Evolutionary conservation across 2,888 invertebrate species (phyloP), one percentile per base, ranked within the genome.

Genomic region (Xanthorhoe designata): DNA sequence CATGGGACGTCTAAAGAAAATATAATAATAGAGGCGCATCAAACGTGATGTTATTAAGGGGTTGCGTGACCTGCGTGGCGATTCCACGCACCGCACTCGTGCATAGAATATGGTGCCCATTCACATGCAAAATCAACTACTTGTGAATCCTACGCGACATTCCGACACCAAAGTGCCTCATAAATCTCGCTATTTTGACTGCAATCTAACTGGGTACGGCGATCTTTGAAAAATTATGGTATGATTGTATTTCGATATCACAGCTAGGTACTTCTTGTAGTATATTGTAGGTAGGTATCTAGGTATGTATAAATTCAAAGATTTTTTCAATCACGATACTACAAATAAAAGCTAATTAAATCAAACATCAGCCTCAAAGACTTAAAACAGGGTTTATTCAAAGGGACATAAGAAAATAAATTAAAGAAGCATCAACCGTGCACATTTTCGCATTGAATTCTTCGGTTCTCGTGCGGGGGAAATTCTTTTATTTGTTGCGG

Each of bases 1-100:
- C 86, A 76, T 87, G 92, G 90, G 92, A 90, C 84, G 79, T 75
- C 85, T 84, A 90, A 84, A 91, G 91, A 91, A 90, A 93, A 92
- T 92, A 92, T 92, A 93, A 92, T 92, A 93, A 92, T 92, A 90
- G 92, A 91, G 91, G 89, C 89, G 88, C 91, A 94, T 94, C 92
- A 93, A 92, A 94, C 94, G 94, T 93, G 94, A 93, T 89, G 92
- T 94, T 93, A 93, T 93, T 92, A 93, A 89, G 85, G 85, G 84
- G 79, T 83, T 87, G 85, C 92, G 94, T 93, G 92, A 90, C 90
- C 83, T 79, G 92, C 73, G 81, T 91, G 70, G 78, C 75, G 85
- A 89, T 84, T 80, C 70, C 86, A 85, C 87, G 89, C 91, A 89
- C 91, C 87, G 80, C 77, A 81, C 80, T 84, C 90, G 88, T 88